These are phyloP conservation scores for Catocala sponsa DNA, from an alignment of 2,888 invertebrate species.

Conservation along the genomic window DNA sequence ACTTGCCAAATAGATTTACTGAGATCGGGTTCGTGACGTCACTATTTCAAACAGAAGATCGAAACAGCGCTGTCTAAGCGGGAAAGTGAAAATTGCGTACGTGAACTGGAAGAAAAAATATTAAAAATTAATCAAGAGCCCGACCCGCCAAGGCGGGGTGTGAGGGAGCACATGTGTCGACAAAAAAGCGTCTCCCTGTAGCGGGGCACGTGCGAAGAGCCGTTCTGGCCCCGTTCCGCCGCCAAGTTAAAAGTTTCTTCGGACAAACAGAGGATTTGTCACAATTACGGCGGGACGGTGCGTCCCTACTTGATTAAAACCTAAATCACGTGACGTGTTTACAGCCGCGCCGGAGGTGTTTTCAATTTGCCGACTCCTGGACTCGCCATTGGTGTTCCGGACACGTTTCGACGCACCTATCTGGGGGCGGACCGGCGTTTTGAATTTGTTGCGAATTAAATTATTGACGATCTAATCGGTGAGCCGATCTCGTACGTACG, in stretches of 20 bases:
- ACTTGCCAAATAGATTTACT: conserved; percentile 64
- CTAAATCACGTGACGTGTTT: conserved; percentile 89
- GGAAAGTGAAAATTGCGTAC: conserved; percentile 87
- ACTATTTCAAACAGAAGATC: conserved; percentile 48
- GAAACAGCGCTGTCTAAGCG: conserved; percentile 71
- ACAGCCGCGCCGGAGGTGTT: conserved; percentile 87
- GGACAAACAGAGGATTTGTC: conserved; percentile 89
- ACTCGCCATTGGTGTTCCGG: conserved; percentile 84
- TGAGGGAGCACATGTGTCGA: conserved; percentile 85
- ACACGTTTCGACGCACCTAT: conserved; percentile 85
- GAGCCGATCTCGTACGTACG: conserved; percentile 62
- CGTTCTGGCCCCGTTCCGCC: conserved; percentile 80
- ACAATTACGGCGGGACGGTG: conserved; percentile 86
- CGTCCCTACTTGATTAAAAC: conserved; percentile 88
- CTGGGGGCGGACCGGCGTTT: conserved; percentile 81
- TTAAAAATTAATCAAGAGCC: conserved; percentile 87
- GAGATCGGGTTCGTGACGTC: conserved; percentile 57
- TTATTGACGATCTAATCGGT: conserved; percentile 85
- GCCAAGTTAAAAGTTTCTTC: conserved; percentile 86
- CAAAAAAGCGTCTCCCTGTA: conserved; percentile 83
- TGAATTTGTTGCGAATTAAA: conserved; percentile 87
- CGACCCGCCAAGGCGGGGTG: conserved; percentile 54
- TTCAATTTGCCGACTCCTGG: conserved; percentile 86
- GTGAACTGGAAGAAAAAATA: conserved; percentile 87
- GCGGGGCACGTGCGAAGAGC: conserved; percentile 83